Conservation (phyloP, 2,888 invertebrate genomes). For the Caenorhabditis plicata region DNA sequence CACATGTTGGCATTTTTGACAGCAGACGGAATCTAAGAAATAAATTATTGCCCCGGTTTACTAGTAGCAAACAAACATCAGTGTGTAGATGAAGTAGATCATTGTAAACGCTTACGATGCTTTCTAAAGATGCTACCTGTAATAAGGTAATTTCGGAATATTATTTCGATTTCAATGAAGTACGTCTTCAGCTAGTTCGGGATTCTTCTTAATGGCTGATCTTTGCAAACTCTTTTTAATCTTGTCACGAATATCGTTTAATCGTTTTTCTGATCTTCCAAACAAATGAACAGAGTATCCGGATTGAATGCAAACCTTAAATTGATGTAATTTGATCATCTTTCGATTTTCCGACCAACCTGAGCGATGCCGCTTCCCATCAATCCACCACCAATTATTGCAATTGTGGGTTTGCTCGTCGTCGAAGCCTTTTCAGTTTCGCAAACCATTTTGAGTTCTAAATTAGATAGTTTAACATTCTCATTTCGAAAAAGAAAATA, state of each 20-base stretch:
- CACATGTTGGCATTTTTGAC: conserved; percentile 77
- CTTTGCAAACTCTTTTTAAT: conserved; percentile 33
- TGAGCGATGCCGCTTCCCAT: conserved; percentile 63
- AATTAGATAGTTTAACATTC: too few relatives aligned
- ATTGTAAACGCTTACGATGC: conserved; percentile 20
- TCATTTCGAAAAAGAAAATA: too few relatives aligned
- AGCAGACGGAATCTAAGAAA: conserved; percentile 66
- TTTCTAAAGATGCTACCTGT: conserved; percentile 15
- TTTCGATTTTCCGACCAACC: too few relatives aligned
- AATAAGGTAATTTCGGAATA: neutral
- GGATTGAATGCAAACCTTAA: conserved; percentile 78
- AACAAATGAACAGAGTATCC: conserved; percentile 81
- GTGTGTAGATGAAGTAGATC: conserved; percentile 36
- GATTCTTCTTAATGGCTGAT: conserved; percentile 25
- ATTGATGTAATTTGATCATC: too few relatives aligned
- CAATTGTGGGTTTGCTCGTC: conserved; percentile 31
- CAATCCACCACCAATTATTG: conserved; percentile 59
- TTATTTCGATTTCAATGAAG: neutral
- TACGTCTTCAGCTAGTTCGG: conserved; percentile 12
- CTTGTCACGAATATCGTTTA: conserved; percentile 74
- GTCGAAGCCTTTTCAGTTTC: too few relatives aligned
- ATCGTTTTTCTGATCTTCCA: conserved; percentile 76
- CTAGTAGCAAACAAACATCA: conserved; percentile 15
- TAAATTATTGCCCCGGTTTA: neutral
- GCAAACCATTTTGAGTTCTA: too few relatives aligned